Evolutionary conservation across 2,113 vertebrate genomes (phyloP).

Genomic region (Pygoscelis adeliae): DNA sequence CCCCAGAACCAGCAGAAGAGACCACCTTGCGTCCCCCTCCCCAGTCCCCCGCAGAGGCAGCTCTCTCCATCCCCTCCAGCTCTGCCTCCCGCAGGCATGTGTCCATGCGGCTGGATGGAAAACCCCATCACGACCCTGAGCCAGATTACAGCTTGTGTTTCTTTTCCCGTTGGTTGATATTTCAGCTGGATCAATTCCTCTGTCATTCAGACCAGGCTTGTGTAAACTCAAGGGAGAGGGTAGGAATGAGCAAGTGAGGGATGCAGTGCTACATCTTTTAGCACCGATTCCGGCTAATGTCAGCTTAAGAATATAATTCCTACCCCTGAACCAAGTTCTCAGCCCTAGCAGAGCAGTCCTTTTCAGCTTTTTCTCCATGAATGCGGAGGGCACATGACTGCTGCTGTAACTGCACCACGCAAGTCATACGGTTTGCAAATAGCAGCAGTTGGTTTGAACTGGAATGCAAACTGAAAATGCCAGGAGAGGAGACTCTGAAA

Average conservation of each 20-base stretch:
- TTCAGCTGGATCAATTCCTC: not conserved
- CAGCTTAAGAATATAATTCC: not conserved
- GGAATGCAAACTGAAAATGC: not conserved
- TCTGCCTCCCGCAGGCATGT: not conserved
- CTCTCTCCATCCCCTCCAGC: not conserved
- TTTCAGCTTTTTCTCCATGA: not conserved
- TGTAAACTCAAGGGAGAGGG: not conserved
- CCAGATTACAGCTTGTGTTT: not conserved
- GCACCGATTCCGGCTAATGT: not conserved
- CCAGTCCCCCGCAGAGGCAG: not conserved
- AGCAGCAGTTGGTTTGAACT: not conserved
- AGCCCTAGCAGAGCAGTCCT: not conserved
- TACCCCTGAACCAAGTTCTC: not conserved
- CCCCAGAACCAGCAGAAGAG: not conserved
- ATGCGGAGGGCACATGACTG: not conserved
- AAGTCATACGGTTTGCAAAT: not conserved
- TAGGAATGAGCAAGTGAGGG: not conserved
- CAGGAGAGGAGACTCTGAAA: not conserved
- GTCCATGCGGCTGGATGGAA: not conserved
- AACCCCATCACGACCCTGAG: fast-evolving
- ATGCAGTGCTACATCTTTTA: not conserved
- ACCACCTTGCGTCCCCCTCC: not conserved
- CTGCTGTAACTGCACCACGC: not conserved
- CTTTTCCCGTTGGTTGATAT: not conserved
- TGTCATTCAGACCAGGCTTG: not conserved